Base-by-base conservation (phyloP, 2,797 vertebrate genomes). In the Hoplostethus atlanticus region DNA sequence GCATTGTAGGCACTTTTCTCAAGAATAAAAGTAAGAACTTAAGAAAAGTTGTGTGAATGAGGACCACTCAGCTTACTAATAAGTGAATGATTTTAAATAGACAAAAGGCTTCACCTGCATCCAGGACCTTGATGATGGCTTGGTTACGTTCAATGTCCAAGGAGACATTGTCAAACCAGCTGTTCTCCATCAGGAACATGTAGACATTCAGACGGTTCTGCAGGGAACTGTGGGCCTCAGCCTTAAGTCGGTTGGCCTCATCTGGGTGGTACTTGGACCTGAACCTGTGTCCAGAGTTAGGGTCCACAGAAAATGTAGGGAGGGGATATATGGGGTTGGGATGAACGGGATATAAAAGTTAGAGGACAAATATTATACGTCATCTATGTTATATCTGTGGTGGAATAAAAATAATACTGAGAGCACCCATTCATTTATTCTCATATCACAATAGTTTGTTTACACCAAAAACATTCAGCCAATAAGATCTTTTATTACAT, bases 181-280 rank as follows among this genome's bases (percentile, higher is more conserved):
- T 63, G 4, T 95, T 96, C 69, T 98, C 97, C 92, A 97, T 92
- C 71, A 98, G 93, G 79, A 95, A 97, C 62, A 92, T 79, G 84
- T 96, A 97, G 50, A 97, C 96, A 21, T 86, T 93, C 38, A 97
- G 87, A 0, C 97, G 93, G 85, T 97, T 98, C 77, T 95, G 95
- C 56, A 98, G 92, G 60, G 94, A 93, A n/a, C 92, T 89, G 56
- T 93, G 95, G 64, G 94, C 93, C 74, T 97, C 97, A 30, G 94
- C 94, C 73, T 96, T 96, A 0, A 96, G 94, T 21, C 94, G 93
- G 4, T 94, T 96, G 46, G 95, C 94, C 85, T 98, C 97, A 17
- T 98, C 97, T 0, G 97, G 97, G 80, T 98, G 97, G 79, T 98
- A 98, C 85, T 96, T 98, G 51, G 96, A 96, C 48, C 96, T 95